Conservation (phyloP, 2,888 invertebrate species). For the Amitus sp. region DNA sequence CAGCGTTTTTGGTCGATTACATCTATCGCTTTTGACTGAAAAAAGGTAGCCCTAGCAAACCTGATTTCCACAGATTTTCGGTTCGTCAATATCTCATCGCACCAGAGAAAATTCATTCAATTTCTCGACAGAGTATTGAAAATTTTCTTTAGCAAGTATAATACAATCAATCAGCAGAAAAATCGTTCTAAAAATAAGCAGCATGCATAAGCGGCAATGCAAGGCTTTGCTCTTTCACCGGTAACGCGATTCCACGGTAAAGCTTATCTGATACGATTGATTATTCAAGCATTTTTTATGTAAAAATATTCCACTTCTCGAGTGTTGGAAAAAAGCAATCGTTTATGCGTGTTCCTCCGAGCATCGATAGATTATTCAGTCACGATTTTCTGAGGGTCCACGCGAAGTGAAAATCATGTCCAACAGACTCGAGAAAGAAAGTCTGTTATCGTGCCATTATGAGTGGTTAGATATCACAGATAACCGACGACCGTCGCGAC, state of each 20-base stretch:
- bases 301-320: not conserved
- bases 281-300: not conserved
- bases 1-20: no score
- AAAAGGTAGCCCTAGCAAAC: no score
- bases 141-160: no score
- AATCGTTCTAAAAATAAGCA: no score
- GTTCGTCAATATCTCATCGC: no score
- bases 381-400: not conserved
- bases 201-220: not conserved
- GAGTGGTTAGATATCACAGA: conserved; percentile 27
- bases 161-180: no score
- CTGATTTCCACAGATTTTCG: no score
- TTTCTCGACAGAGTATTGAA: no score
- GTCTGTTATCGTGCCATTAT: not conserved
- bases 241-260: not conserved
- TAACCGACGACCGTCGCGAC: conserved; percentile 34
- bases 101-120: no score
- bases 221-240: not conserved
- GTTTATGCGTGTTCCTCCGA: not conserved
- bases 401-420: not conserved
- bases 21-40: no score
- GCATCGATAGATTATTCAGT: not conserved
- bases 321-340: not conserved
- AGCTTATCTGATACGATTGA: not conserved
- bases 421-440: not conserved